Conservation (phyloP, 2,113 vertebrate genomes). For the Danionella cerebrum region DNA sequence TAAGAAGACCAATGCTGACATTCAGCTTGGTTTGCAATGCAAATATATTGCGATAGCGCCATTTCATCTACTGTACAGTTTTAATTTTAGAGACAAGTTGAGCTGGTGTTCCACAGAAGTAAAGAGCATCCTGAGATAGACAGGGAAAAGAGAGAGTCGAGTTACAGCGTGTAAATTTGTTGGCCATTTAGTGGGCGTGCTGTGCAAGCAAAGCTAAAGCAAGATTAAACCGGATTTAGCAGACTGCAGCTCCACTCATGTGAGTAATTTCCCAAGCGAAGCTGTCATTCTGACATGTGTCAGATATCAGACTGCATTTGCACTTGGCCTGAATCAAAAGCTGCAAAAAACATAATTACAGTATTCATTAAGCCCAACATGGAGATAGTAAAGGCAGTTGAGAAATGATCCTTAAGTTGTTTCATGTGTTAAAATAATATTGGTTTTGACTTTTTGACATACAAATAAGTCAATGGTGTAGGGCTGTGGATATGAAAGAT, state of each 20-base stretch:
- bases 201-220: conserved; percentile 25
- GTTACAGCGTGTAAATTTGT: conserved; percentile 45
- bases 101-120: background rate
- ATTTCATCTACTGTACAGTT: background rate
- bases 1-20: too few species aligned
- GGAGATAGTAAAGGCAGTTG: too few species aligned
- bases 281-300: background rate
- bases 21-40: too few species aligned
- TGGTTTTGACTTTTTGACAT: too few species aligned
- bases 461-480: too few species aligned
- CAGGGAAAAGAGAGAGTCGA: background rate
- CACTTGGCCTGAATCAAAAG: background rate
- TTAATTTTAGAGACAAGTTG: background rate
- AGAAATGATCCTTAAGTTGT: too few species aligned
- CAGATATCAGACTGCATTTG: background rate
- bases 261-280: background rate
- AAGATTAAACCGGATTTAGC: conserved; percentile 47
- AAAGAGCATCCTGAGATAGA: background rate
- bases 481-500: too few species aligned
- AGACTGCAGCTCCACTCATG: conserved; percentile 11
- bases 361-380: background rate
- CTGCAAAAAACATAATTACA: background rate
- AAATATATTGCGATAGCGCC: background rate
- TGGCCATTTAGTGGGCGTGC: conserved; percentile 31
- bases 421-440: too few species aligned